Conservation (phyloP, 2,113 vertebrate species). For the Mionectes macconnelli region DNA sequence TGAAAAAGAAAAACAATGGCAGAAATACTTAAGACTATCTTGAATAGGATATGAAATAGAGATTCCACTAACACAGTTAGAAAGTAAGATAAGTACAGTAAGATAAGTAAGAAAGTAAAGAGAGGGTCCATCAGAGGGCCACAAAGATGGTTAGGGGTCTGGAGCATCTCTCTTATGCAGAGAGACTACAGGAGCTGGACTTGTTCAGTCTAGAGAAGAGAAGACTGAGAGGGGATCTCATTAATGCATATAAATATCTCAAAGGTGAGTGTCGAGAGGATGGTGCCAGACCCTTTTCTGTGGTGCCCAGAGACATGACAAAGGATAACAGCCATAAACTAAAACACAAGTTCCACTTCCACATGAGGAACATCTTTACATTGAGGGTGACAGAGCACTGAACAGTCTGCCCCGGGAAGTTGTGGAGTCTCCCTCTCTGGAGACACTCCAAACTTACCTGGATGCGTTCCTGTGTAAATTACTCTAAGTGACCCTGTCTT, state of each 20-base stretch:
- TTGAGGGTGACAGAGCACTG: neutral
- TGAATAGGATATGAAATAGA: neutral
- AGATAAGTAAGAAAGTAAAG: too few species aligned
- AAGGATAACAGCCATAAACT: neutral
- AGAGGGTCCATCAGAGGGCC: neutral
- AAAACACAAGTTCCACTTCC: neutral
- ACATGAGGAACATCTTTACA: neutral
- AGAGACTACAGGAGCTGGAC: neutral
- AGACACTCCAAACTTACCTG: neutral
- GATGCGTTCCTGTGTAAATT: neutral
- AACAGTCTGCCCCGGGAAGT: neutral
- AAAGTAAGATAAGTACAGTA: neutral
- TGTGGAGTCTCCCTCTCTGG: neutral
- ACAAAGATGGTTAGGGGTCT: neutral
- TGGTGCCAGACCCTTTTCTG: neutral
- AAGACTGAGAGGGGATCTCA: neutral
- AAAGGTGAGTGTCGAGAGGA: neutral
- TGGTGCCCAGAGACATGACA: neutral
- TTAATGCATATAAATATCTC: neutral
- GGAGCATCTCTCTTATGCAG: neutral
- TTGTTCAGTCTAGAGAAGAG: neutral
- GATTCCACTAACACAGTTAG: neutral
- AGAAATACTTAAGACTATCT: neutral
- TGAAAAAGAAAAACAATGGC: neutral
- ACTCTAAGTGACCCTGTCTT: neutral